Conservation (phyloP, 2,888 invertebrate genomes). For the Sycophila texana region DNA sequence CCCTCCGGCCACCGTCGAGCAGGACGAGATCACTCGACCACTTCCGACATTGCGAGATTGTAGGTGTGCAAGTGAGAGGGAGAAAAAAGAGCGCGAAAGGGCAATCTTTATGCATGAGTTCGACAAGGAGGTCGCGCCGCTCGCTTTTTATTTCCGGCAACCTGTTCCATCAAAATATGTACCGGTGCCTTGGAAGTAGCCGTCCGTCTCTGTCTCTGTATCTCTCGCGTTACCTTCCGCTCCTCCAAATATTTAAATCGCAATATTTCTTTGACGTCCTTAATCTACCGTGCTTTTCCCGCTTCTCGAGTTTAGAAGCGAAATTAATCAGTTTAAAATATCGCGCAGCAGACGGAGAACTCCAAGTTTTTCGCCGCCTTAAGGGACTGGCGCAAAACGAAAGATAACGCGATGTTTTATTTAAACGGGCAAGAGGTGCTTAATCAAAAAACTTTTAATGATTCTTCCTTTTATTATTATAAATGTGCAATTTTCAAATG, state of each 20-base stretch:
- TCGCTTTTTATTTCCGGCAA: constrained; percentile 63
- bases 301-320: neutral
- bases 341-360: neutral
- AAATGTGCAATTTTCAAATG: too few relatives aligned
- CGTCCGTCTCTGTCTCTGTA: neutral
- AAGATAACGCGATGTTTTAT: too few relatives aligned
- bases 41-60: constrained; percentile 51
- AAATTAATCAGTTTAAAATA: constrained; percentile 38
- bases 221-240: neutral
- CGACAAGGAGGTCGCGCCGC: constrained; percentile 46
- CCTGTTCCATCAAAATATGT: constrained; percentile 61
- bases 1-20: neutral
- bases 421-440: too few relatives aligned
- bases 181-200: constrained; percentile 31
- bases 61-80: constrained; percentile 32
- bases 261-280: constrained; percentile 30
- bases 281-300: constrained; percentile 1
- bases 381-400: too few relatives aligned
- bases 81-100: constrained; percentile 49
- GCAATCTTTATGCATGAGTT: constrained; percentile 65
- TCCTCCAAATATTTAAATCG: constrained; percentile 44
- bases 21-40: constrained; percentile 45
- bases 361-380: too few relatives aligned
- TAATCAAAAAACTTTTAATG: too few relatives aligned
- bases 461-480: too few relatives aligned